Evolutionary conservation across 2,113 vertebrate species (phyloP).

Genomic region (Spilogale gracilis): DNA sequence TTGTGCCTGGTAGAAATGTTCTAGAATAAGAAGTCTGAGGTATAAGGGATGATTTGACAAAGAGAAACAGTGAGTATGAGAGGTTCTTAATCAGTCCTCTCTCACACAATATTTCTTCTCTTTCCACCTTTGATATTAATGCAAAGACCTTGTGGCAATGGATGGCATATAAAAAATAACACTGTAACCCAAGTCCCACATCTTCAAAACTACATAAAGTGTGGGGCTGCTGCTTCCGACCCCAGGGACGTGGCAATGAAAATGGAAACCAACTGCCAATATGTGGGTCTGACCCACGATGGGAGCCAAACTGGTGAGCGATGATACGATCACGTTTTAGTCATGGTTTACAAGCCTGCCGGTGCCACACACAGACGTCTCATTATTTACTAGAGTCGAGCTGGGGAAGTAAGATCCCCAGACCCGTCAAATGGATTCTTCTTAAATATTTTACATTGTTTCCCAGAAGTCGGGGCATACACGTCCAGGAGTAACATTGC

Average conservation of each 20-base stretch:
- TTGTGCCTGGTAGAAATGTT: neutral
- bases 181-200: neutral
- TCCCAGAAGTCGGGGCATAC: neutral
- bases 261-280: neutral
- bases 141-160: neutral
- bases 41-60: neutral
- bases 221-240: neutral
- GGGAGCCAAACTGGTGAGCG: neutral
- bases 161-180: neutral
- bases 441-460: neutral
- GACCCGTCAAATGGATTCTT: neutral
- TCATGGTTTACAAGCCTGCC: fast-evolving
- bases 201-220: neutral
- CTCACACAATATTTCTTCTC: neutral
- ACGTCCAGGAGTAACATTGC: neutral
- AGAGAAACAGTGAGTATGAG: neutral
- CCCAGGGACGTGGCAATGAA: neutral
- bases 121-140: neutral
- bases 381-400: neutral
- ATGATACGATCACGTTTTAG: neutral
- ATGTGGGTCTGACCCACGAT: neutral
- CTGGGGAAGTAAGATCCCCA: neutral
- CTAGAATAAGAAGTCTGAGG: neutral
- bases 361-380: neutral
- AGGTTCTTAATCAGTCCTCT: neutral